Conservation (phyloP, 2,113 vertebrate species). For the Pleuronectes platessa region DNA sequence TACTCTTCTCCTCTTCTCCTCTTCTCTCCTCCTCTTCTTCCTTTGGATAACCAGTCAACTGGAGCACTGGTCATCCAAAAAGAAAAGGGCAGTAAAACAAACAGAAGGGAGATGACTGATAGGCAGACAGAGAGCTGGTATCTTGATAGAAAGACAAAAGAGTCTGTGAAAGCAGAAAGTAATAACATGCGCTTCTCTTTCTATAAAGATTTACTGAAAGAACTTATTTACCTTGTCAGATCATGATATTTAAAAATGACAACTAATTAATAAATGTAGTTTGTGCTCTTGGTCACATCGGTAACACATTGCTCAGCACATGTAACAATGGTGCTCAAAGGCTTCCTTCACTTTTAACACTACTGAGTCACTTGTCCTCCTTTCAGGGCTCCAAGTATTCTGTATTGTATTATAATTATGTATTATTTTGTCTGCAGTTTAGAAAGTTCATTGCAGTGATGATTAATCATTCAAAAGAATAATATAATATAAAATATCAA, state of each 20-base stretch:
- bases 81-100: slow-evolving; percentile 6
- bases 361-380: too few relatives aligned
- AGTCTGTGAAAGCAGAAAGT: slow-evolving; percentile 1
- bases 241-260: too few relatives aligned
- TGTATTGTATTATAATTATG: too few relatives aligned
- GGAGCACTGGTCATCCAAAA: slow-evolving; percentile 28
- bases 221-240: background rate
- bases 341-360: too few relatives aligned
- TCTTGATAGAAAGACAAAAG: slow-evolving; percentile 20
- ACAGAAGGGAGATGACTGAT: slow-evolving; percentile 20
- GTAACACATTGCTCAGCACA: too few relatives aligned
- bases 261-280: too few relatives aligned
- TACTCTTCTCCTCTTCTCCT: slow-evolving; percentile 26
- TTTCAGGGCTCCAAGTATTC: too few relatives aligned
- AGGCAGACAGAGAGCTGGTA: slow-evolving; percentile 32
- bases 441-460: background rate
- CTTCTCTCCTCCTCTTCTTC: slow-evolving; percentile 21
- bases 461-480: background rate
- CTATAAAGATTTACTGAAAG: slow-evolving; percentile 10
- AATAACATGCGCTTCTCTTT: slow-evolving; percentile 9
- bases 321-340: too few relatives aligned
- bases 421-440: background rate
- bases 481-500: background rate
- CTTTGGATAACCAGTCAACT: slow-evolving; percentile 42
- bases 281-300: too few relatives aligned